A percentile compares a stretch with the other conserved stretches of the same genome.
Evolutionary conservation across 2,797 vertebrate genomes (phyloP).

Genomic region (Crenuchus spilurus): DNA sequence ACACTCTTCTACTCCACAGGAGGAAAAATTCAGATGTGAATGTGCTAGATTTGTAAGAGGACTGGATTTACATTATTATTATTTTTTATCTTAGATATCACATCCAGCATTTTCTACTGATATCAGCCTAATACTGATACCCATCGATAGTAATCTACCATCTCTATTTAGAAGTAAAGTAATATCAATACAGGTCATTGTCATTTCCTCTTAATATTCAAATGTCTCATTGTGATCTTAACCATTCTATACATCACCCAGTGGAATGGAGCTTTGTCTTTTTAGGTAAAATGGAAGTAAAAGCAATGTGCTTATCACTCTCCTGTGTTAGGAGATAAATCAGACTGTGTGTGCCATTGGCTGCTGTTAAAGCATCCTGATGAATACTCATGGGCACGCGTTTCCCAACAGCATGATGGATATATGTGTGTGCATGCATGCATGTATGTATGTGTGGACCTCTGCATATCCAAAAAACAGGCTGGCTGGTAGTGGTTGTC

Average conservation of each 20-base stretch:
- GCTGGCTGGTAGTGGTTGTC: no score
- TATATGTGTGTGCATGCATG: constrained; percentile 30
- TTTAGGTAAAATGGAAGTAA: not conserved
- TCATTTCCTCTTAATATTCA: not conserved
- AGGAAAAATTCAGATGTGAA: no score
- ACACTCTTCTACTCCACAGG: no score
- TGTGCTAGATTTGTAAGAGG: no score
- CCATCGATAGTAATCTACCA: no score
- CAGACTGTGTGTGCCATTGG: constrained; percentile 66
- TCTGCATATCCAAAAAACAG: not conserved
- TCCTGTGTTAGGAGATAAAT: constrained; percentile 19
- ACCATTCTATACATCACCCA: not conserved
- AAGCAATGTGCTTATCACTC: not conserved
- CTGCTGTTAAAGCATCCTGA: constrained; percentile 58
- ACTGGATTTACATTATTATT: no score
- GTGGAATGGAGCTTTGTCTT: not conserved
- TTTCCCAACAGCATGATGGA: constrained; percentile 67
- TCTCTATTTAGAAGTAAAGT: no score
- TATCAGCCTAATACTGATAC: no score
- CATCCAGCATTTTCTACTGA: no score
- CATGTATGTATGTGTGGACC: not conserved
- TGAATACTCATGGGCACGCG: constrained; percentile 74
- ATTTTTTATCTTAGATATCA: no score
- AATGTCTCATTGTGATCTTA: not conserved
- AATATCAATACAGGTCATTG: no score